Evolutionary conservation across 2,888 invertebrate species (phyloP).

Genomic region (Caenorhabditis japonica): DNA sequence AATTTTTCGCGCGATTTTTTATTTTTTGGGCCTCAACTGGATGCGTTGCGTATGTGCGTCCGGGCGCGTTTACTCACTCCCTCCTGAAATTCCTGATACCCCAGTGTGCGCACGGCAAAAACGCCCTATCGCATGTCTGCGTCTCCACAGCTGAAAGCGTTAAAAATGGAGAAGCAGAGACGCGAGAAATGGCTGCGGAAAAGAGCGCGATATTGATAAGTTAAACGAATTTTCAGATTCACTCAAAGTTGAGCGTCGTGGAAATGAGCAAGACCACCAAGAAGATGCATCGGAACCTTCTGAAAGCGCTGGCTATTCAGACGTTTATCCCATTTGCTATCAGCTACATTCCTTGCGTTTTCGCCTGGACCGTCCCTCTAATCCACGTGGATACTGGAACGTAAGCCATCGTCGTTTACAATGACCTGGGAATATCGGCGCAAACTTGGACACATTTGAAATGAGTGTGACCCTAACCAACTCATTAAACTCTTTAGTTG

Average conservation of each 20-base stretch:
- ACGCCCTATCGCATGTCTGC: too few relatives aligned
- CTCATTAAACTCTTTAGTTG: neutral
- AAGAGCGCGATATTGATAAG: too few relatives aligned
- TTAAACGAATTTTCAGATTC: conserved; percentile 25
- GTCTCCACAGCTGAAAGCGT: too few relatives aligned
- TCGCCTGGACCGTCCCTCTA: conserved; percentile 46
- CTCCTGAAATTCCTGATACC: too few relatives aligned
- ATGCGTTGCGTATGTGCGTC: too few relatives aligned
- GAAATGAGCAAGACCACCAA: conserved; percentile 44
- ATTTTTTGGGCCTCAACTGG: too few relatives aligned
- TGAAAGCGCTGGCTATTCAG: conserved; percentile 42
- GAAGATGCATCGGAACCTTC: conserved; percentile 42
- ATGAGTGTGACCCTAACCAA: too few relatives aligned
- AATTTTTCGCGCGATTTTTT: too few relatives aligned
- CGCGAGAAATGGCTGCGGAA: too few relatives aligned
- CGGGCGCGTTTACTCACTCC: too few relatives aligned
- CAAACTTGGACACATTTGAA: neutral
- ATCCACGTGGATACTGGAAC: conserved; percentile 43
- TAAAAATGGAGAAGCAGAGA: too few relatives aligned
- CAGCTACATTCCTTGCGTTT: conserved; percentile 40
- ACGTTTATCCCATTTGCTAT: conserved; percentile 48
- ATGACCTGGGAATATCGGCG: neutral
- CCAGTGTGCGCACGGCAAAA: too few relatives aligned
- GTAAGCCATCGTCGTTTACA: conserved; percentile 2
- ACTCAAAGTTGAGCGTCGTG: conserved; percentile 34